Evolutionary conservation across 2,797 vertebrate species (phyloP), one percentile per base, ranked within the genome.

Genomic region (Amphiprion clarkii): DNA sequence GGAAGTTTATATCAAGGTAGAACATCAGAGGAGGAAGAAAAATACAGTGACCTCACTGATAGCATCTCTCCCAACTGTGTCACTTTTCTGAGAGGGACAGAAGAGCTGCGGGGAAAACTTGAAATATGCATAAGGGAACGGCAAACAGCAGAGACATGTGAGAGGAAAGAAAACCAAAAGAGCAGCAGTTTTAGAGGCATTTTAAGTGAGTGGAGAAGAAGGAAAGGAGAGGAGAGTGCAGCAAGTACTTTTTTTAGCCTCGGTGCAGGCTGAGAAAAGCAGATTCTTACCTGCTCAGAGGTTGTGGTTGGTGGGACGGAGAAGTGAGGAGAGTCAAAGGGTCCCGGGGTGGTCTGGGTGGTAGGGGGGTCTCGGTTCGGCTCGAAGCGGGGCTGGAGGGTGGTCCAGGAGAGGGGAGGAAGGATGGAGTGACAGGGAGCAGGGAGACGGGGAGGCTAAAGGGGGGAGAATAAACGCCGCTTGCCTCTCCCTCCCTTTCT

Each of bases 301-400:
- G 67, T 69, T 75, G 17, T 42, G 56, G 66, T 40, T 92, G 89
- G 80, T 81, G 92, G 94, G 93, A 90, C 59, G 92, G 93, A 95
- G 90, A 94, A 93, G 91, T 92, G 84, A 93, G 95, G 95, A 95
- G 90, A 95, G 94, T 94, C 92, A 92, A 94, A 95, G 93, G 94
- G 92, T 89, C 89, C 91, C 60, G 89, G 91, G 91, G 88, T 62
- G 88, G 90, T 89, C 79, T 78, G 77, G 83, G 81, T 61, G 82
- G 91, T 81, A 60, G 81, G 76, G 85, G 85, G 86, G 83, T 84
- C 78, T 68, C n/a, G 72, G 79, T 90, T 78, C 73, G 79, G 83
- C 87, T 93, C 42, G 61, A 92, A 89, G 88, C 81, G 81, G 89
- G 90, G 84, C 79, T 82, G 76, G 48, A 89, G 84, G 89, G 89